A percentile compares a stretch with the other conserved stretches of the same genome.
Evolutionary conservation across 2,113 vertebrate species (phyloP).

Genomic region (Daphoenositta chrysoptera): DNA sequence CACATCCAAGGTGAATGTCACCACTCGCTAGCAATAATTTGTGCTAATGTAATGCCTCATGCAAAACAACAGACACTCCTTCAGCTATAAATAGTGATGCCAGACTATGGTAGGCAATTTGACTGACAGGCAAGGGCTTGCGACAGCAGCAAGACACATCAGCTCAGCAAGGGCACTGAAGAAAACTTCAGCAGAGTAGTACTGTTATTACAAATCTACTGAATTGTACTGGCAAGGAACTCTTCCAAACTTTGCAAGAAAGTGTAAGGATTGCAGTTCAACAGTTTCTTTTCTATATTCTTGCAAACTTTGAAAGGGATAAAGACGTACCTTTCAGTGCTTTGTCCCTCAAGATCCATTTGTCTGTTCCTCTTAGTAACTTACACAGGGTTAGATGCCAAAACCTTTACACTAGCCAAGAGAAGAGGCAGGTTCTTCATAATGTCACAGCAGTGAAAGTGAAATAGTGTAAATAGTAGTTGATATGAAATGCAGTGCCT

Average conservation of each 20-base stretch:
- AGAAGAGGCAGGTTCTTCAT: not conserved
- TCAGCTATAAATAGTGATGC: constrained; percentile 40
- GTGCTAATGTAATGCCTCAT: constrained; percentile 51
- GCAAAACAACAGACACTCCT: constrained; percentile 28
- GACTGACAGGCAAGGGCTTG: constrained; percentile 20
- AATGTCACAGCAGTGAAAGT: not conserved
- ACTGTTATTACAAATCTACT: not conserved
- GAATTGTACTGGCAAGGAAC: not conserved
- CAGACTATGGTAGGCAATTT: not conserved
- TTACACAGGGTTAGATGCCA: not conserved
- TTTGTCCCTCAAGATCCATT: not conserved
- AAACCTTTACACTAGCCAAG: not conserved
- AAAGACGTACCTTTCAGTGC: not conserved
- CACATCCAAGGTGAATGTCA: constrained; percentile 46
- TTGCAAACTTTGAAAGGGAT: not conserved
- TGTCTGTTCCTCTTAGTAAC: not conserved
- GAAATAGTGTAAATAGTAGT: rapidly evolving
- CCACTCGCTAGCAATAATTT: constrained; percentile 32
- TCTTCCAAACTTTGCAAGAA: not conserved
- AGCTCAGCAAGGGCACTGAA: constrained; percentile 2
- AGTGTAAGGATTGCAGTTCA: not conserved
- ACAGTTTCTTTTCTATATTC: not conserved
- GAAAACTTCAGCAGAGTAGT: not conserved
- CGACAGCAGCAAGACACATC: not conserved
- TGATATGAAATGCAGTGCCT: not conserved